Base-by-base conservation (phyloP, 2,888 invertebrate genomes). In the Lasioglossum morio region DNA sequence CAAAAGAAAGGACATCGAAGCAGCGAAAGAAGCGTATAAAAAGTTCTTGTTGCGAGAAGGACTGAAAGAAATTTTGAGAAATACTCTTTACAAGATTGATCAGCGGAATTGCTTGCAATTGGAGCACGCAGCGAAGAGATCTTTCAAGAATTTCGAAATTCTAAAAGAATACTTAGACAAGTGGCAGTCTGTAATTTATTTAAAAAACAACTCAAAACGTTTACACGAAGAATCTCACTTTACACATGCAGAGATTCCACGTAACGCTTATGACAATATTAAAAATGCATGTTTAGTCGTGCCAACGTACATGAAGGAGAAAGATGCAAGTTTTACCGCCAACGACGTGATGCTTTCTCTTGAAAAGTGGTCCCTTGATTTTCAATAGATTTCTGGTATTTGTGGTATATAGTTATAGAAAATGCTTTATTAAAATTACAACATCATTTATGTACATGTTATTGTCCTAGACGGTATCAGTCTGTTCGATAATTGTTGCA, bases 391-490 rank as follows among this genome's bases (percentile, higher is more conserved):
- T 34, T 3, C 2, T 34, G 34, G 34, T 43, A 5, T 77, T 34
- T 3, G 34, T 34, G 34, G 34, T 43, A 5, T 77, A 63, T 4
- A 77, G 37, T 57, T 43, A 5, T 77, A 70, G 4, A 86, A 81
- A 70, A n/a, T 46, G 27, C 48, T 85, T 79, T 85, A 79, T 77
- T 79, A 70, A 43, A 81, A 30, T 43, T 66, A 74, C 69, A 53
- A 70, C 48, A 27, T 77, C 48, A 27, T 77, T 74, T 85, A 86
- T 81, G 37, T 84, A 84, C 69, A 87, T 37, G 53, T 78, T 80
- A 80, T 86, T 46, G 2, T 75, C 98, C 96, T 96, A 98, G 34
- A 70, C 97, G 60, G 60, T 60, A 70, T 30, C 48, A 57, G 66
- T 77, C 48, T n/a, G 23, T 48, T 70, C 53, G 57, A 77, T 85